Evolutionary conservation across 2,113 vertebrate genomes (phyloP).

Genomic region (Rhineura floridana): DNA sequence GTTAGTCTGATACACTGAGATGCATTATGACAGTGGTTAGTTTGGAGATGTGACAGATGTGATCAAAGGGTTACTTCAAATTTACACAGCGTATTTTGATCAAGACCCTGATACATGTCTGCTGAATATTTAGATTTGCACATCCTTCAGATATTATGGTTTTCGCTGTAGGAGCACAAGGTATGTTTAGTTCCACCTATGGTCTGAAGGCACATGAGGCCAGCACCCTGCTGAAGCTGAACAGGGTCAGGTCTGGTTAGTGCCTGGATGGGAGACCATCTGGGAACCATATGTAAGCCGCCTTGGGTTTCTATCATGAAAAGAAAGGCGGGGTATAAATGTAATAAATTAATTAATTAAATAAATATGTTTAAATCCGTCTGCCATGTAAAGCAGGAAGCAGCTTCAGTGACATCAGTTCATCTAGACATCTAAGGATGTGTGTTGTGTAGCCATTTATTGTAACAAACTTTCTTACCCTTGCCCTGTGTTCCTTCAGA

Average conservation of each 20-base stretch:
- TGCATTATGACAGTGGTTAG: background rate
- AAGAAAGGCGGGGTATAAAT: too few species aligned
- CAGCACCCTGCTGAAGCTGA: too few species aligned
- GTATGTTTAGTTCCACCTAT: too few species aligned
- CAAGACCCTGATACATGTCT: background rate
- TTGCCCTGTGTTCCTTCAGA: background rate
- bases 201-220: too few species aligned
- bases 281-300: too few species aligned
- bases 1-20: background rate
- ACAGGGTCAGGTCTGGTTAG: too few species aligned
- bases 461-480: background rate
- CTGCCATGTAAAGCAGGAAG: background rate
- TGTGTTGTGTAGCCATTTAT: background rate
- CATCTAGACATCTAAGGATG: background rate
- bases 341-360: too few species aligned
- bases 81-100: background rate
- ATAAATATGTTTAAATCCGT: background rate
- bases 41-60: background rate
- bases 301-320: too few species aligned
- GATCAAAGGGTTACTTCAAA: background rate
- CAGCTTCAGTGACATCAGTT: background rate
- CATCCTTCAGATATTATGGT: background rate
- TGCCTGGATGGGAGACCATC: too few species aligned
- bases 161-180: background rate
- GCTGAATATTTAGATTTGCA: background rate